Evolutionary conservation across 2,113 vertebrate genomes (phyloP).

Genomic region (Tupaia tana): DNA sequence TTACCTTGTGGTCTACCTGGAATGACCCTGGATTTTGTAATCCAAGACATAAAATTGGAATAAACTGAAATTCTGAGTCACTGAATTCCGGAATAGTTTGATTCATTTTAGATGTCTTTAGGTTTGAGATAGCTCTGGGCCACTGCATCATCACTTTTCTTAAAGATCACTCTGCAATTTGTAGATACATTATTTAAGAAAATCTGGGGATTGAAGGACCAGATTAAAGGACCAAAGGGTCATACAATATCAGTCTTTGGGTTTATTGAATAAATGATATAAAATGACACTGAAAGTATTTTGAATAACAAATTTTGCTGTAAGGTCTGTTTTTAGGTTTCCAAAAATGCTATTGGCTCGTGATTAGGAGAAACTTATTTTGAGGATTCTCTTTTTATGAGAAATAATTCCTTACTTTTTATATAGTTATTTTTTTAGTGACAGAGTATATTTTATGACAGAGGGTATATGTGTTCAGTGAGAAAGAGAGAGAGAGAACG

Average conservation of each 20-base stretch:
- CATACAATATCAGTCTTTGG: background rate
- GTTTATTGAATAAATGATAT: background rate
- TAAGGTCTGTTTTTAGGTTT: background rate
- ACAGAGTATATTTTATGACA: too few species aligned
- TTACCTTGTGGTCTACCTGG: background rate
- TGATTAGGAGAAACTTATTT: slow-evolving; percentile 9
- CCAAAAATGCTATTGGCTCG: background rate
- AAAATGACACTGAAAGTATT: background rate
- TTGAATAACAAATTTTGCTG: background rate
- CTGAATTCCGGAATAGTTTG: background rate
- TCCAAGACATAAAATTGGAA: background rate
- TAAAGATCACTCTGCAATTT: slow-evolving; percentile 16
- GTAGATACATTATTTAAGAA: slow-evolving; percentile 1
- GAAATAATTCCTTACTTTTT: slow-evolving; percentile 34
- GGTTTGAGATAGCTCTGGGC: background rate
- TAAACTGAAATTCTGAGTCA: background rate
- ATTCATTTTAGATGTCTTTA: background rate
- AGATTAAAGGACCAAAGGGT: slow-evolving; percentile 6
- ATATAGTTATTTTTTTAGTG: slow-evolving; percentile 3
- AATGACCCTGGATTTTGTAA: background rate
- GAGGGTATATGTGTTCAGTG: too few species aligned
- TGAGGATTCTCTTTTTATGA: slow-evolving; percentile 39
- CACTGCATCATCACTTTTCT: background rate
- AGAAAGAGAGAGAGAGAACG: too few species aligned
- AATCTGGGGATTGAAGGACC: background rate